These are phyloP conservation scores for Limnodromus scolopaceus DNA, from an alignment of 2,797 vertebrate genomes.

Conservation along the genomic window DNA sequence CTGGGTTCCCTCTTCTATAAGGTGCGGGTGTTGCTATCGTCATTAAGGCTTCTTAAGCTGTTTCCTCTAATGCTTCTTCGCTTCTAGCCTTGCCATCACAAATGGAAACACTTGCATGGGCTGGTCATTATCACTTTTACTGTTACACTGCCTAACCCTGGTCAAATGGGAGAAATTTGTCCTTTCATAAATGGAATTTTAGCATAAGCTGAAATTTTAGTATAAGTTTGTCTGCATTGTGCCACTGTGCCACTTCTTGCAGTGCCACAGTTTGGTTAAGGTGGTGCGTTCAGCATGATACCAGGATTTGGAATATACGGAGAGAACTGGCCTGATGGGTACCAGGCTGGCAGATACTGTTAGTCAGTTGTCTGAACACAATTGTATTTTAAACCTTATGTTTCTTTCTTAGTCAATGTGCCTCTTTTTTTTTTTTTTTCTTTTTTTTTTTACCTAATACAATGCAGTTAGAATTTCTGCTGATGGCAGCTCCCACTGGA, in stretches of 20 bases:
- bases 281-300: not conserved
- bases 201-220: not conserved
- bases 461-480: not conserved
- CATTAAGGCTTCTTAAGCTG: not conserved
- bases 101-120: not conserved
- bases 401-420: not conserved
- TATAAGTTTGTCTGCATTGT: too few species aligned
- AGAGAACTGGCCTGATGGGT: not conserved
- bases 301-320: not conserved
- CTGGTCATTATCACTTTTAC: not conserved
- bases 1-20: not conserved
- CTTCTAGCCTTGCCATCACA: not conserved
- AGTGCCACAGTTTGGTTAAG: not conserved
- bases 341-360: not conserved
- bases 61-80: not conserved
- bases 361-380: not conserved
- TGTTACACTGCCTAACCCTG: not conserved
- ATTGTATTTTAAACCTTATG: not conserved
- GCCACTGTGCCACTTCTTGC: not conserved
- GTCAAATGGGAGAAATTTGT: not conserved
- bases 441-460: not conserved
- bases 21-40: not conserved
- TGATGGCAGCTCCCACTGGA: not conserved
- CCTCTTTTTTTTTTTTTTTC: fast-evolving
- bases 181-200: not conserved